phyloP scores from a whole-genome alignment of 2,113 vertebrate genomes.

The Urocynchramus pylzowi region DNA sequence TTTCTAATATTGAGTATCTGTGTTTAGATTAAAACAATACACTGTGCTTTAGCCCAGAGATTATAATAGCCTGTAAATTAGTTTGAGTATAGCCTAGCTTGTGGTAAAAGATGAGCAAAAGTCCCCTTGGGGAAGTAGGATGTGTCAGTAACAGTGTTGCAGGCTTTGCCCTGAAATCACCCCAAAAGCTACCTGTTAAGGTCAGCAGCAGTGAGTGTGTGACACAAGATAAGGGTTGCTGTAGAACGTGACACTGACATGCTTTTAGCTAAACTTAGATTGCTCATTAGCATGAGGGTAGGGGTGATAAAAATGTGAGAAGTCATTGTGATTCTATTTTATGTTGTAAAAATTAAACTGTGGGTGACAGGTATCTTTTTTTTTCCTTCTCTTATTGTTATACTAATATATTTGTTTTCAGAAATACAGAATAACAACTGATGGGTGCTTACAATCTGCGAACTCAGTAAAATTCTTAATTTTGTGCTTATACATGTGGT shows the following conservation, averaged over 20 bases:
- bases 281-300: neutral
- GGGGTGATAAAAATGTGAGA: neutral
- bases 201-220: neutral
- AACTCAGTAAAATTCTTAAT: neutral
- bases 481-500: neutral
- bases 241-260: neutral
- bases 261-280: neutral
- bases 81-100: neutral
- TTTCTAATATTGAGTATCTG: neutral
- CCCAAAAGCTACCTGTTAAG: neutral
- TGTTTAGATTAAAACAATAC: neutral
- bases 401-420: neutral
- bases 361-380: neutral
- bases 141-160: neutral
- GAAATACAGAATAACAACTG: fast-evolving
- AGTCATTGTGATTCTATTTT: neutral
- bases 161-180: neutral
- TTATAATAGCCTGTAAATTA: neutral
- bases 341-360: neutral
- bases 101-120: neutral
- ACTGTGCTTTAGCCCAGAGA: neutral
- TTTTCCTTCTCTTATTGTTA: fast-evolving
- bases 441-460: neutral
- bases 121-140: neutral
- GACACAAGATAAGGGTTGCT: neutral